phyloP scores from a whole-genome alignment of 2,888 invertebrate genomes.

The Augochlorella aurata region DNA sequence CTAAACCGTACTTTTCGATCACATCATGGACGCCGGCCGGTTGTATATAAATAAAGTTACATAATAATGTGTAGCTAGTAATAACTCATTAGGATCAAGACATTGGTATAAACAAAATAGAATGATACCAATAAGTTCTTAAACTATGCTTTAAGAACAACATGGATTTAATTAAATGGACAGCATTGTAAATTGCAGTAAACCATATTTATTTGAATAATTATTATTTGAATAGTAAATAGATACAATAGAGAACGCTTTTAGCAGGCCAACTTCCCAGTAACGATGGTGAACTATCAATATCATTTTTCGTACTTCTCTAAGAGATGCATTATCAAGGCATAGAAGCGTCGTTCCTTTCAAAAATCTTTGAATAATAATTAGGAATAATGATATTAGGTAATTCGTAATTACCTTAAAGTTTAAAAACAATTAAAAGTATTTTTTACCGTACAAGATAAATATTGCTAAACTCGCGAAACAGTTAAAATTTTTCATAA shows the following conservation, averaged over 20 bases:
- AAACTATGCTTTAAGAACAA: background rate
- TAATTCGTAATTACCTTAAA: constrained; percentile 59
- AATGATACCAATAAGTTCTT: background rate
- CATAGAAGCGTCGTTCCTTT: constrained; percentile 44
- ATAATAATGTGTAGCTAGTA: too few relatives aligned
- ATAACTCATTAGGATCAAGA: too few relatives aligned
- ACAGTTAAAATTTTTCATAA: constrained; percentile 71
- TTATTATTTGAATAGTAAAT: constrained; percentile 76
- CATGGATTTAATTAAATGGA: background rate
- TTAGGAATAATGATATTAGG: constrained; percentile 55
- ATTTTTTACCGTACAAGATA: constrained; percentile 66
- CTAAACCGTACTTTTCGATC: too few relatives aligned
- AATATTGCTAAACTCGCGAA: constrained; percentile 69
- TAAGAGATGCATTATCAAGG: constrained; percentile 46
- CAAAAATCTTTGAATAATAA: constrained; percentile 58
- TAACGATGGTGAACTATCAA: constrained; percentile 63
- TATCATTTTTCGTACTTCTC: constrained; percentile 42
- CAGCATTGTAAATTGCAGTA: constrained; percentile 58
- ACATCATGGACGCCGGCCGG: too few relatives aligned
- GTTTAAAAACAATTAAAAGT: constrained; percentile 70
- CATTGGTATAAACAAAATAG: background rate
- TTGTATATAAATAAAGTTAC: too few relatives aligned
- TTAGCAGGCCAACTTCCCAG: constrained; percentile 73
- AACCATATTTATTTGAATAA: constrained; percentile 80
- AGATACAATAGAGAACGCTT: constrained; percentile 78